These are phyloP conservation scores for Paedocypris micromegethes DNA, from an alignment of 2,797 vertebrate genomes.

Conservation along the genomic window DNA sequence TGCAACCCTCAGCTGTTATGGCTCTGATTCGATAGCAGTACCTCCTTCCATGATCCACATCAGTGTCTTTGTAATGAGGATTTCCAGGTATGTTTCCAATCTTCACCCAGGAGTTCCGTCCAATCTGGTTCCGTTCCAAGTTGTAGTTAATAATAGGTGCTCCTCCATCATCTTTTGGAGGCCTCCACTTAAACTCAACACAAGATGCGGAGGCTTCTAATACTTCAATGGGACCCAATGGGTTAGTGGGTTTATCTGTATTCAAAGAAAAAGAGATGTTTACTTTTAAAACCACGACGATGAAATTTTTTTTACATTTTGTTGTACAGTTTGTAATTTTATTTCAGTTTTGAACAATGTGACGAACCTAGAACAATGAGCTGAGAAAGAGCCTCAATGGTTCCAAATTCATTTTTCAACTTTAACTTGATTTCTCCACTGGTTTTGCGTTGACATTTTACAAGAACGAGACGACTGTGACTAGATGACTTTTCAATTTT, in stretches of 20 bases:
- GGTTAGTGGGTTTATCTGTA: slow-evolving; percentile 80
- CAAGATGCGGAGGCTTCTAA: slow-evolving; percentile 65
- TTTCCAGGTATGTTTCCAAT: slow-evolving; percentile 71
- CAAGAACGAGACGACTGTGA: slow-evolving; percentile 68
- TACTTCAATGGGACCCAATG: slow-evolving; percentile 75
- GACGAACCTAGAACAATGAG: slow-evolving; percentile 74
- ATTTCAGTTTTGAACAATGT: neutral
- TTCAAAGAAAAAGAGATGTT: slow-evolving; percentile 18
- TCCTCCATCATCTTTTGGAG: slow-evolving; percentile 79
- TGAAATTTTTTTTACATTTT: neutral
- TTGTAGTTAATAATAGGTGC: slow-evolving; percentile 69
- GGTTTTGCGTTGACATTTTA: slow-evolving; percentile 70
- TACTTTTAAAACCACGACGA: neutral
- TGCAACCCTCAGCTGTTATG: slow-evolving; percentile 69
- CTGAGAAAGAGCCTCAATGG: slow-evolving; percentile 66
- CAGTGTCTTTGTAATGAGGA: slow-evolving; percentile 69
- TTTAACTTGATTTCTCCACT: slow-evolving; percentile 79
- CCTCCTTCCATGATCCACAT: slow-evolving; percentile 76
- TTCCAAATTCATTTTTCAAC: slow-evolving; percentile 79
- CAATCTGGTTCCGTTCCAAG: slow-evolving; percentile 78
- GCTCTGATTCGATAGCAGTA: slow-evolving; percentile 83
- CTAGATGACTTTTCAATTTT: slow-evolving; percentile 68
- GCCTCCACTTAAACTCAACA: slow-evolving; percentile 77
- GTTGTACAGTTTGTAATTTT: neutral
- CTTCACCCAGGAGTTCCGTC: slow-evolving; percentile 77